Evolutionary conservation across 2,888 invertebrate species (phyloP).

Genomic region (Abscondita cerata): DNA sequence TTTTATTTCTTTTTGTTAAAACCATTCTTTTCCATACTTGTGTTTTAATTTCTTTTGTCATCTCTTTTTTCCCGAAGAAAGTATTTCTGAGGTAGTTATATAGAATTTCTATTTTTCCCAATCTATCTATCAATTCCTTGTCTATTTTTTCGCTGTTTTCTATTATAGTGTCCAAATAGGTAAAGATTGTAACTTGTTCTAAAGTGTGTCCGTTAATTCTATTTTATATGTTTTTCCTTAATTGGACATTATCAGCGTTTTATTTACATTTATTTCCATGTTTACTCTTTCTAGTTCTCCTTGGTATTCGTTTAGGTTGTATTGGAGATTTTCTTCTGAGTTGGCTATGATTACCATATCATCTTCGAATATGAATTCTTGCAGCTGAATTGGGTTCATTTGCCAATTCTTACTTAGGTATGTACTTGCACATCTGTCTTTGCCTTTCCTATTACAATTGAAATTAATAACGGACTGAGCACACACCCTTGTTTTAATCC

Average conservation of each 20-base stretch:
- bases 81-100: slow-evolving; percentile 5
- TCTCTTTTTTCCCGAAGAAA: slow-evolving; percentile 13
- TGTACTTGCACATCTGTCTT: slow-evolving; percentile 1
- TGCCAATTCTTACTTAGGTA: too few relatives aligned
- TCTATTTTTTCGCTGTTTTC: too few relatives aligned
- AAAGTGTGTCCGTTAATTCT: too few relatives aligned
- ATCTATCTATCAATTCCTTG: too few relatives aligned
- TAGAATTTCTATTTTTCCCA: background rate
- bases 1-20: slow-evolving; percentile 15
- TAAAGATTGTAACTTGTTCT: background rate
- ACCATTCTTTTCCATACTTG: slow-evolving; percentile 13
- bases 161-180: background rate
- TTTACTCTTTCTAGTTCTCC: background rate
- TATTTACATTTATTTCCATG: too few relatives aligned
- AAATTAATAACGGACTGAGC: slow-evolving; percentile 2
- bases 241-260: background rate
- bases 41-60: slow-evolving; percentile 17
- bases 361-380: slow-evolving; percentile 15
- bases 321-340: slow-evolving; percentile 13
- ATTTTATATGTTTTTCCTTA: background rate
- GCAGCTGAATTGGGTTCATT: background rate
- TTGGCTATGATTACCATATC: slow-evolving; percentile 15
- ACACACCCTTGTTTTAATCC: slow-evolving; percentile 15
- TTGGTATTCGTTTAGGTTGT: slow-evolving; percentile 11
- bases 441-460: slow-evolving; percentile 3